Conservation (phyloP, 2,888 invertebrate genomes). For the Crossocerus cetratus region DNA sequence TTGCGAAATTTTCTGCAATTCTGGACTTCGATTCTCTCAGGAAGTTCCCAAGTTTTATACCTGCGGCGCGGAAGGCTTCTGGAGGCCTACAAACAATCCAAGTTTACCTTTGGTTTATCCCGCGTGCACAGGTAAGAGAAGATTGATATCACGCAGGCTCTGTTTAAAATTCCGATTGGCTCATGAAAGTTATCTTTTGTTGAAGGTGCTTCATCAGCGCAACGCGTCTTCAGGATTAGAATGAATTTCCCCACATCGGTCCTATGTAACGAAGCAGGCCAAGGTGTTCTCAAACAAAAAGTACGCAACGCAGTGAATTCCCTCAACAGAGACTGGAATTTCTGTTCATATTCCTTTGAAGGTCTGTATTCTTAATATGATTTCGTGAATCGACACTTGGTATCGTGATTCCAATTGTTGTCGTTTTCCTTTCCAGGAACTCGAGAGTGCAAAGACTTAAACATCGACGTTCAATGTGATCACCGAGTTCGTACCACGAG, state of each 20-base stretch:
- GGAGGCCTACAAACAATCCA: conserved; percentile 93
- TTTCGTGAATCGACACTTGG: not conserved
- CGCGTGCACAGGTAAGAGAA: conserved; percentile 89
- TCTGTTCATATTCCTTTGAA: conserved; percentile 94
- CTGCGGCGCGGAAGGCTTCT: conserved; percentile 98
- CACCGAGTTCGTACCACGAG: conserved; percentile 80
- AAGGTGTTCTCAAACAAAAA: conserved; percentile 92
- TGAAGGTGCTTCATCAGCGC: conserved; percentile 91
- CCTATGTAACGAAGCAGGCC: conserved; percentile 96
- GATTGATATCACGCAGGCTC: no score
- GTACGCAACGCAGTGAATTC: conserved; percentile 93
- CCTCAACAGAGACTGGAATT: conserved; percentile 96
- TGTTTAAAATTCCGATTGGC: no score
- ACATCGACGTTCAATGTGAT: conserved; percentile 94
- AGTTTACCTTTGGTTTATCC: conserved; percentile 91
- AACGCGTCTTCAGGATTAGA: conserved; percentile 93
- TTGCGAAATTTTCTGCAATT: conserved; percentile 92
- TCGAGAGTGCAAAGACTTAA: conserved; percentile 92
- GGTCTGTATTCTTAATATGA: conserved; percentile 78
- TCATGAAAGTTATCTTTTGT: not conserved
- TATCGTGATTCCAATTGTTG: not conserved
- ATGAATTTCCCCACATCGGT: conserved; percentile 98
- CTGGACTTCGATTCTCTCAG: conserved; percentile 93
- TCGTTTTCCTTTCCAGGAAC: conserved; percentile 78
- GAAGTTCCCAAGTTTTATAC: conserved; percentile 97